Conservation (phyloP, 2,113 vertebrate species). For the Tauraco erythrolophus region DNA sequence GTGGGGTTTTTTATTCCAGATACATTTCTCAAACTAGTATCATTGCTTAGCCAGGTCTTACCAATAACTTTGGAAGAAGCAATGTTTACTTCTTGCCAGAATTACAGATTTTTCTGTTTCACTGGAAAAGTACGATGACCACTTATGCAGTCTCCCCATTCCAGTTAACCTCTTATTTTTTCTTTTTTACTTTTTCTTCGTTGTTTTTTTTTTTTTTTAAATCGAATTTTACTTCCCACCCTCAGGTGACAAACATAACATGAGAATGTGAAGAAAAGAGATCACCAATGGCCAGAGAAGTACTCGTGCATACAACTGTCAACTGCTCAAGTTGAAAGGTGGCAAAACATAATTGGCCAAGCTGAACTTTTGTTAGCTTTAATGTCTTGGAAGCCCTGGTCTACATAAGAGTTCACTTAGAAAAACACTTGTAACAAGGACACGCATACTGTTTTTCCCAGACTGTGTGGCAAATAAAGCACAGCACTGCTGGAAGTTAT, state of each 20-base stretch:
- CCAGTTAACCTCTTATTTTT: neutral
- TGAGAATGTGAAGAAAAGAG: fast-evolving
- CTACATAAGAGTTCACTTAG: neutral
- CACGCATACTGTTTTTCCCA: neutral
- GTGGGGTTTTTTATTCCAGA: neutral
- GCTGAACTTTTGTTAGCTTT: neutral
- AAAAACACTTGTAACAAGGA: neutral
- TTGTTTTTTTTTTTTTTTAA: neutral
- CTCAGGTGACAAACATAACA: neutral
- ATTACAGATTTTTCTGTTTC: neutral
- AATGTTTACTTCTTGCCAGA: neutral
- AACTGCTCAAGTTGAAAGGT: neutral
- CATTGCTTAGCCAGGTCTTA: neutral
- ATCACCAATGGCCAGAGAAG: neutral
- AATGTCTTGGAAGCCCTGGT: neutral
- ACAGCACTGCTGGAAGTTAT: neutral
- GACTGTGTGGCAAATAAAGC: neutral
- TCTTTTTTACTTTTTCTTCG: neutral
- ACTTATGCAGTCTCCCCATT: neutral
- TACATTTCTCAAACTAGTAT: neutral
- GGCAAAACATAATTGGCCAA: neutral
- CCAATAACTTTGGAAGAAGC: neutral
- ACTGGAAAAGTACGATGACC: neutral
- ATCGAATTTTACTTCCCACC: neutral
- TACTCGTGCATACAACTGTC: neutral